These are phyloP conservation scores for Alcedo quadribrachys DNA, from an alignment of 2,797 vertebrate species.

Conservation along the genomic window DNA sequence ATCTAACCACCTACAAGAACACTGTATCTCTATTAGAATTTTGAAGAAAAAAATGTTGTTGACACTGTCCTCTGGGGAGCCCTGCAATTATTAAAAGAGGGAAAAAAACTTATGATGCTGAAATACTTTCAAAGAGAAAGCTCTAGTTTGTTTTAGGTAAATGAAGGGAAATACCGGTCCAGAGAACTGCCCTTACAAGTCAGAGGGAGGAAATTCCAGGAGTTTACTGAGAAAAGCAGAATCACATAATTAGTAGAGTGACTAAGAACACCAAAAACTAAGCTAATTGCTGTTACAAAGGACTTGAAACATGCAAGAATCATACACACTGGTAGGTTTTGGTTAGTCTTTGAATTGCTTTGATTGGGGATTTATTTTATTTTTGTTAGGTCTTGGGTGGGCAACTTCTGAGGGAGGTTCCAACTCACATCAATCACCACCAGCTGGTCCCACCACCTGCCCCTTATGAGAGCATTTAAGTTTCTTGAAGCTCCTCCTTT, in stretches of 20 bases:
- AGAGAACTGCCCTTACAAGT: background rate
- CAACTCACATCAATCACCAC: background rate
- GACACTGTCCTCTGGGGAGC: constrained; percentile 5
- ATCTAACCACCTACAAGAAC: constrained; percentile 18
- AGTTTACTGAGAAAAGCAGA: constrained; percentile 19
- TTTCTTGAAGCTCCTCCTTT: background rate
- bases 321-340: background rate
- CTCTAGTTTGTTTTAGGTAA: constrained; percentile 55
- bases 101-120: constrained; percentile 57
- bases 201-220: constrained; percentile 49
- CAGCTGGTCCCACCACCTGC: background rate
- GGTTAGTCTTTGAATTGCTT: background rate
- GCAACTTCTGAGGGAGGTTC: background rate
- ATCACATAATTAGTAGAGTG: background rate
- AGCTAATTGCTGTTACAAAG: background rate
- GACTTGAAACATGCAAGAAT: background rate
- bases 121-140: constrained; percentile 49
- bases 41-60: constrained; percentile 41
- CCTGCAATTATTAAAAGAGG: constrained; percentile 43
- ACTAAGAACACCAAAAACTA: background rate
- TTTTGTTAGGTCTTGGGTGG: background rate
- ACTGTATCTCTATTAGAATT: background rate
- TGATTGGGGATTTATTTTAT: background rate
- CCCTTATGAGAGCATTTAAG: background rate
- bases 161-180: constrained; percentile 37